Base-by-base conservation (phyloP, 2,888 invertebrate genomes). In the Teinopalpus imperialis region DNA sequence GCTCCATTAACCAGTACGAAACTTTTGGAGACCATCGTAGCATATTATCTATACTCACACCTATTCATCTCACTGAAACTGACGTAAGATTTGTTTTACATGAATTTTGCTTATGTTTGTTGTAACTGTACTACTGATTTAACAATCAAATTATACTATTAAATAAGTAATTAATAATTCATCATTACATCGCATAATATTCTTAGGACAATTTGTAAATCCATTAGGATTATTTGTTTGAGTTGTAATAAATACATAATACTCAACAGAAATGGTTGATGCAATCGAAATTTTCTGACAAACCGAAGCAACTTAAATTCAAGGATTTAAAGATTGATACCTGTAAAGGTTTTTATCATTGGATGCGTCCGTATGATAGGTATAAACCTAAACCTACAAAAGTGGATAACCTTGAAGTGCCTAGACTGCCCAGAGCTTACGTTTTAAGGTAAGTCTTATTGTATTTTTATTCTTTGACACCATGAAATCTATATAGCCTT, bases 221-320 rank as follows among this genome's bases (percentile, higher is more conserved):
- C n/a, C n/a, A n/a, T n/a, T n/a, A n/a, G n/a, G n/a, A n/a, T n/a
- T n/a, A n/a, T n/a, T n/a, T n/a, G n/a, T n/a, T n/a, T n/a, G n/a
- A n/a, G n/a, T n/a, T n/a, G n/a, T n/a, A n/a, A n/a, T n/a, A n/a
- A n/a, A n/a, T n/a, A n/a, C n/a, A n/a, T n/a, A n/a, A n/a, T n/a
- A n/a, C n/a, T n/a, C n/a, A n/a, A 35, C 60, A 87, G 87, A 88
- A 86, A 75, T 88, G 87, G 87, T 51, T 79, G 14, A 82, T 88
- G 83, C 66, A 79, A 2, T 85, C 87, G 0, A 79, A 74, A 51
- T 54, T 78, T 21, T 66, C 76, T 0, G 52, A 63, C 32, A 83
- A 75, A 52, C 86, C 85, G 0, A 70, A 69, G 37, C 61, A 74
- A 47, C 44, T 88, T 14, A 69, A 68, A 0, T 81, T 72, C 52